Evolutionary conservation across 1,140 invertebrate species (phyloP).

Genomic region (Hyles euphorbiae): DNA sequence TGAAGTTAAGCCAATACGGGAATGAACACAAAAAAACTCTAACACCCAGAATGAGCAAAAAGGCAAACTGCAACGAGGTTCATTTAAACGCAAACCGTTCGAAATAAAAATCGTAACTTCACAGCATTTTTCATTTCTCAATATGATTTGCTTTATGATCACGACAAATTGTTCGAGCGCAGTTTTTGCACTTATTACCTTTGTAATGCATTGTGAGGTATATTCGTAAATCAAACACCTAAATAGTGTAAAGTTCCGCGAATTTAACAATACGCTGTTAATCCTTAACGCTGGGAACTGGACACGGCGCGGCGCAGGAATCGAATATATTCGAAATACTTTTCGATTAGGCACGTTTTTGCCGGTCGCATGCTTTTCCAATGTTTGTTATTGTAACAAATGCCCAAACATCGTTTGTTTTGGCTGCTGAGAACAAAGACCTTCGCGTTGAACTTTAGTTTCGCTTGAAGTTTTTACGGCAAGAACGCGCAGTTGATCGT

Average conservation of each 20-base stretch:
- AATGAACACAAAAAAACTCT: too few relatives aligned
- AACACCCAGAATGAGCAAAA: too few relatives aligned
- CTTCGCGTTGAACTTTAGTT: slow-evolving; percentile 35
- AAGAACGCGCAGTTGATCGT: slow-evolving; percentile 25
- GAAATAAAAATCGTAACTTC: too few relatives aligned
- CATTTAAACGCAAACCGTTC: too few relatives aligned
- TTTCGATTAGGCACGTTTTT: slow-evolving; percentile 50
- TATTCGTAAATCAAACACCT: too few relatives aligned
- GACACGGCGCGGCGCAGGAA: slow-evolving; percentile 35
- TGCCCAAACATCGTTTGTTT: slow-evolving; percentile 61
- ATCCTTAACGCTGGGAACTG: slow-evolving; percentile 39
- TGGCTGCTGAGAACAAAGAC: slow-evolving; percentile 63
- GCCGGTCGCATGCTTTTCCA: slow-evolving; percentile 25
- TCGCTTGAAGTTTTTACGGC: slow-evolving; percentile 40
- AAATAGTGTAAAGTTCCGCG: slow-evolving; percentile 20
- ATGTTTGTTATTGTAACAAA: slow-evolving; percentile 60
- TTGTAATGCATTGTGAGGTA: too few relatives aligned
- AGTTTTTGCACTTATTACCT: too few relatives aligned
- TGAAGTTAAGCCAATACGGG: too few relatives aligned
- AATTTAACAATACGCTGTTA: slow-evolving; percentile 53
- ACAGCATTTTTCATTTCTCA: too few relatives aligned
- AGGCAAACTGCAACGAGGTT: too few relatives aligned
- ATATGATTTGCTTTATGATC: too few relatives aligned
- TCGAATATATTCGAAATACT: slow-evolving; percentile 29
- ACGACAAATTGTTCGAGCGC: too few relatives aligned